Conservation (phyloP, 2,888 invertebrate species). For the Aphodius sticticus region DNA sequence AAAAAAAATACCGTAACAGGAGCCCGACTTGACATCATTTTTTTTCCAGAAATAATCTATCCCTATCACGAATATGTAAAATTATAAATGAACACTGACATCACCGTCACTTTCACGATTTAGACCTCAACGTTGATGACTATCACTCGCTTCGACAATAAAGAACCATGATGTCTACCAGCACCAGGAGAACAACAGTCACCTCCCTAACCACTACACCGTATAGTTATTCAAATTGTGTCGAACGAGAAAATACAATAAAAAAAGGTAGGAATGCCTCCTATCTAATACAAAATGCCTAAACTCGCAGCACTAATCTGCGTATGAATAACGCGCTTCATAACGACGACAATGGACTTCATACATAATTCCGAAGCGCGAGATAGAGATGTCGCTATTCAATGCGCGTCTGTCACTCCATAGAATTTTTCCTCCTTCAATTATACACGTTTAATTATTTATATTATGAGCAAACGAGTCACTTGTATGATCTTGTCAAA, state of each 20-base stretch:
- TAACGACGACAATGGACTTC: background rate
- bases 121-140: background rate
- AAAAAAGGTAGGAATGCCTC: background rate
- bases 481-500: background rate
- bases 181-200: background rate
- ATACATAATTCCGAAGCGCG: background rate
- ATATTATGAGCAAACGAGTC: background rate
- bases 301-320: background rate
- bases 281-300: conserved; percentile 4
- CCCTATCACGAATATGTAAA: background rate
- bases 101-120: background rate
- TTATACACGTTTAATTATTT: conserved; percentile 4
- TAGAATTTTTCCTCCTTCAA: background rate
- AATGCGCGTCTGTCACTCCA: background rate
- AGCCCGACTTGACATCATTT: no score
- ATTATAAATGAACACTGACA: background rate
- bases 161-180: background rate
- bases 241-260: background rate
- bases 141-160: background rate
- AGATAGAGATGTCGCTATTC: background rate
- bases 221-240: background rate
- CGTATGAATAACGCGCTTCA: background rate
- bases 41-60: no score
- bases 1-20: no score
- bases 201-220: background rate